These are phyloP conservation scores for Heliconius hortense DNA, from an alignment of 2,888 invertebrate species.

Conservation along the genomic window DNA sequence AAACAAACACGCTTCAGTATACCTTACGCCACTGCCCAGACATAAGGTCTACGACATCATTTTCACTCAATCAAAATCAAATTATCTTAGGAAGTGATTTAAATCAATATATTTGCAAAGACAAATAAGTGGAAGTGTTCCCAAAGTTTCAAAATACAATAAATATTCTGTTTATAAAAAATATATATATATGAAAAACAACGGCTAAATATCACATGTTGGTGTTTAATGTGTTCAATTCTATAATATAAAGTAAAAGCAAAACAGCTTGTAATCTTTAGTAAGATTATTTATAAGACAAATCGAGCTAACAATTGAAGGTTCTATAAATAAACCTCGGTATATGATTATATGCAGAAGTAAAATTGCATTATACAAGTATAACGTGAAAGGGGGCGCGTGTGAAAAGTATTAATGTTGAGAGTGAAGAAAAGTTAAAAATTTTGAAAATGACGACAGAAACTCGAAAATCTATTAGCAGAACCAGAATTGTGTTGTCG, in stretches of 20 bases:
- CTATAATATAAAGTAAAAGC: neutral
- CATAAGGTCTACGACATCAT: constrained; percentile 20
- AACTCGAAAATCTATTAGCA: constrained; percentile 44
- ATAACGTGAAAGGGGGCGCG: constrained; percentile 40
- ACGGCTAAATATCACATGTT: neutral
- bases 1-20: constrained; percentile 28
- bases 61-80: neutral
- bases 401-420: constrained; percentile 24
- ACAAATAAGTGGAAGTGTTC: neutral
- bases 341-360: constrained; percentile 30
- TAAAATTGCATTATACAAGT: constrained; percentile 31
- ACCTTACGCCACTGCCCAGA: constrained; percentile 19
- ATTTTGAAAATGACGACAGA: constrained; percentile 42
- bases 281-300: constrained; percentile 10
- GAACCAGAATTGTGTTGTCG: constrained; percentile 52
- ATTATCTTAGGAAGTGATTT: neutral
- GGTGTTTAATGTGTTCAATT: neutral
- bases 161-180: neutral
- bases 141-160: neutral
- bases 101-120: neutral
- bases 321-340: constrained; percentile 32
- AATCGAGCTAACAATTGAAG: constrained; percentile 32
- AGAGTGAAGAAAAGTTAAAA: constrained; percentile 3
- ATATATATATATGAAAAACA: neutral
- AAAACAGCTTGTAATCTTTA: constrained; percentile 12